Evolutionary conservation across 2,113 vertebrate species (phyloP).

Genomic region (Noctilio leporinus): DNA sequence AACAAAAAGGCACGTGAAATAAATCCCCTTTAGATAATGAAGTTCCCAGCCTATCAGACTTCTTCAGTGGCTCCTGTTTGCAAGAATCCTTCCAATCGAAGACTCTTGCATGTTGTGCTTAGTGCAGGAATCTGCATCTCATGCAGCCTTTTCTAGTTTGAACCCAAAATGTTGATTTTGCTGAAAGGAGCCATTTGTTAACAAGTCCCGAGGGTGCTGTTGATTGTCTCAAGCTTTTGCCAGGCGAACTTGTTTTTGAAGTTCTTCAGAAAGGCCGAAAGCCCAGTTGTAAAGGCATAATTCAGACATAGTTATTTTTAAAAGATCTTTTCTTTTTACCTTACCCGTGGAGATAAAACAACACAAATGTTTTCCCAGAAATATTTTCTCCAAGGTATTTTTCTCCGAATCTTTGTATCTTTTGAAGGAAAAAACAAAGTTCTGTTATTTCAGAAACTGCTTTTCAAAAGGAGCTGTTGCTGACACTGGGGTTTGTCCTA

Average conservation of each 20-base stretch:
- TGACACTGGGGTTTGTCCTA: not conserved
- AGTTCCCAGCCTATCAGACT: not conserved
- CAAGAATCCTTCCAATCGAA: not conserved
- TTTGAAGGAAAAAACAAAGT: not conserved
- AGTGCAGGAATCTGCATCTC: not conserved
- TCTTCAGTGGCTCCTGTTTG: not conserved
- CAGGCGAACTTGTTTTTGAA: not conserved
- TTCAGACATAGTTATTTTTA: conserved; percentile 7
- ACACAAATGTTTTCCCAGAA: not conserved
- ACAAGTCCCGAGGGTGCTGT: not conserved
- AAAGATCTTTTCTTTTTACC: not conserved
- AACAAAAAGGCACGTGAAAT: not conserved
- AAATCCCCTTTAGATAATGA: not conserved
- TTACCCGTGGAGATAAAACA: conserved; percentile 3
- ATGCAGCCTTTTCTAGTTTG: not conserved
- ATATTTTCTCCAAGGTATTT: not conserved
- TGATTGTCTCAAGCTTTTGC: not conserved
- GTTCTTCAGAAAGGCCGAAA: conserved; percentile 7
- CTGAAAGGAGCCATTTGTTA: not conserved
- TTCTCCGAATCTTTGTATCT: not conserved
- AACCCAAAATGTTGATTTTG: not conserved
- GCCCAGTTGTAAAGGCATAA: not conserved
- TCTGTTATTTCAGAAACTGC: not conserved
- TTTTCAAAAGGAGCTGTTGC: not conserved
- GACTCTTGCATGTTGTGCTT: not conserved